Conservation (phyloP, 2,888 invertebrate species). For the Macrosoma leucophasiata region DNA sequence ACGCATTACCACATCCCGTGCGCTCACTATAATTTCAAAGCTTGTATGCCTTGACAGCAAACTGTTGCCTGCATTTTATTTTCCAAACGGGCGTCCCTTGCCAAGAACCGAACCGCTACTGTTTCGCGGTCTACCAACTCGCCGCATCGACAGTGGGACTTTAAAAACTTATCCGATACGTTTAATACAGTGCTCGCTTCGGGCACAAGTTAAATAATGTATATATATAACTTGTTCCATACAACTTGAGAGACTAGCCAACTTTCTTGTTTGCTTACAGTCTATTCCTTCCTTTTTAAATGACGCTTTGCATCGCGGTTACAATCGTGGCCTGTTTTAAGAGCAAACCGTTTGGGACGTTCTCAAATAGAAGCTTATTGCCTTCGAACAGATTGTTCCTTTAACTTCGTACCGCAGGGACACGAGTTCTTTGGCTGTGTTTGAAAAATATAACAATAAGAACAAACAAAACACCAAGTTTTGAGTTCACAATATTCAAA, state of each 20-base stretch:
- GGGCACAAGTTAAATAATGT: conserved; percentile 63
- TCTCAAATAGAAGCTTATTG: conserved; percentile 57
- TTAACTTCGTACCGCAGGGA: conserved; percentile 39
- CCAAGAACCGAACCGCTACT: conserved; percentile 52
- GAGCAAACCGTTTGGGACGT: conserved; percentile 55
- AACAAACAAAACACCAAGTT: conserved; percentile 54
- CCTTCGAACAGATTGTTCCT: conserved; percentile 51
- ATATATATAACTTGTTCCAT: conserved; percentile 60
- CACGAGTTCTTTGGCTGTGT: conserved; percentile 43
- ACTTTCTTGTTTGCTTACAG: conserved; percentile 59
- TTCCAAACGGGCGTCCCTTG: conserved; percentile 57
- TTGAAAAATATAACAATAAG: no score
- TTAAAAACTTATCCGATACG: conserved; percentile 63
- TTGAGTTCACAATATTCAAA: conserved; percentile 56
- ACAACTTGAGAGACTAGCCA: conserved; percentile 44
- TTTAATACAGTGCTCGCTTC: conserved; percentile 56
- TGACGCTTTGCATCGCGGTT: conserved; percentile 59
- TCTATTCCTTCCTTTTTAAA: conserved; percentile 57
- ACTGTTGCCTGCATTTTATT: conserved; percentile 68
- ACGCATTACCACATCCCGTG: conserved; percentile 13
- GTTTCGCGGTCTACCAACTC: conserved; percentile 57
- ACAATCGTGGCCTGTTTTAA: conserved; percentile 53
- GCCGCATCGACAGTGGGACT: conserved; percentile 51
- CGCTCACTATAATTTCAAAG: conserved; percentile 28
- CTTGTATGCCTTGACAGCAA: conserved; percentile 37